phyloP scores from a whole-genome alignment of 2,888 invertebrate genomes.

The Tenthredo mesomela region DNA sequence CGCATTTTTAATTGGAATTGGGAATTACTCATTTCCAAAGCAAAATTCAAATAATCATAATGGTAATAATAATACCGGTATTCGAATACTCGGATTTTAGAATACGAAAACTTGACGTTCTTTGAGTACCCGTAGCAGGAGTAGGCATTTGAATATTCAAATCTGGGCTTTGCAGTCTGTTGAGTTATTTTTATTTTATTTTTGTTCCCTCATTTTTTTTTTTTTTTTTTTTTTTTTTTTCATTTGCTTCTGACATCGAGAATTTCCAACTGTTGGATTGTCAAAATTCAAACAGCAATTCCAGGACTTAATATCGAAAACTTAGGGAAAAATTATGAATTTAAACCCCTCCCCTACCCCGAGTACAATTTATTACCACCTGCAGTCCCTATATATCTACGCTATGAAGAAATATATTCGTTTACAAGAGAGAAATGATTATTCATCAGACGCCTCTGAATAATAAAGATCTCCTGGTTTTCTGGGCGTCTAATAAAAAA shows the following conservation, averaged over 20 bases:
- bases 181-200: slow-evolving; percentile 2
- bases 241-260: not conserved
- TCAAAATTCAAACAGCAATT: slow-evolving; percentile 3
- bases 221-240: not conserved
- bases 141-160: slow-evolving; percentile 39
- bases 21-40: slow-evolving; percentile 8
- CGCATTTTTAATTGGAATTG: slow-evolving; percentile 43
- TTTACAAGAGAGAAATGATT: slow-evolving; percentile 26
- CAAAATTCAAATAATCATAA: slow-evolving; percentile 19
- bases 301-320: slow-evolving; percentile 3
- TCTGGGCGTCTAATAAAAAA: slow-evolving; percentile 8
- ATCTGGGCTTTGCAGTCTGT: not conserved
- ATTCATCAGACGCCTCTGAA: slow-evolving; percentile 8
- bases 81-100: slow-evolving; percentile 31
- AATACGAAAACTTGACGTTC: slow-evolving; percentile 12
- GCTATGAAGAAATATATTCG: not conserved
- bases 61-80: slow-evolving; percentile 31
- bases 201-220: not conserved
- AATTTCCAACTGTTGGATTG: slow-evolving; percentile 9
- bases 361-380: slow-evolving; percentile 3
- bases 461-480: slow-evolving; percentile 20
- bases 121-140: slow-evolving; percentile 8
- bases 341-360: not conserved
- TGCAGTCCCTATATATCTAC: not conserved
- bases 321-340: not conserved